Percentiles rank a stretch among this genome's conserved stretches.
These are phyloP conservation scores for Andrena cerasifolii DNA, from an alignment of 1,140 invertebrate genomes.

Conservation along the genomic window DNA sequence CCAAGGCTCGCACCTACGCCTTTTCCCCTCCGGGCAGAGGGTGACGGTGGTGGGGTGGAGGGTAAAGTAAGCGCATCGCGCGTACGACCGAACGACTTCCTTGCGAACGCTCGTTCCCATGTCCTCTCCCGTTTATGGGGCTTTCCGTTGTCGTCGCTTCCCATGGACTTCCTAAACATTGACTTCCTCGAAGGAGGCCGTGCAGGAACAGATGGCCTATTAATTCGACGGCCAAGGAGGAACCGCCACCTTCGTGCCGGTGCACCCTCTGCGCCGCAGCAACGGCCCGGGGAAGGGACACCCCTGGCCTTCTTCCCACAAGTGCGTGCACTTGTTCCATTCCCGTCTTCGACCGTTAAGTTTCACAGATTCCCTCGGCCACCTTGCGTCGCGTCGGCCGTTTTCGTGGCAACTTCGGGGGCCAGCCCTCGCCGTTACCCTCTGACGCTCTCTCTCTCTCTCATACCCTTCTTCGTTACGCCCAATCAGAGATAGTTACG, in stretches of 20 bases:
- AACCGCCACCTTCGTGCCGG: constrained; percentile 58
- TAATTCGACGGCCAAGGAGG: constrained; percentile 76
- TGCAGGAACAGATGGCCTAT: constrained; percentile 79
- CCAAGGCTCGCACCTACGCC: constrained; percentile 46
- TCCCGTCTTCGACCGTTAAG: constrained; percentile 60
- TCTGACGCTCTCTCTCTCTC: not conserved
- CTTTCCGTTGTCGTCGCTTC: constrained; percentile 82
- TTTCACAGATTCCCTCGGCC: constrained; percentile 57
- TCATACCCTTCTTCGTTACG: not conserved
- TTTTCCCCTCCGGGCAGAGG: constrained; percentile 37
- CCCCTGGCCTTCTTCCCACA: constrained; percentile 53
- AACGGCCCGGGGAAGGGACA: constrained; percentile 42
- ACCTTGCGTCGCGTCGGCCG: constrained; percentile 27
- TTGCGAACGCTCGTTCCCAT: constrained; percentile 79
- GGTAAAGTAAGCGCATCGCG: constrained; percentile 60
- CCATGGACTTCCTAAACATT: constrained; percentile 83
- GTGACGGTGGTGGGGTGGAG: no score
- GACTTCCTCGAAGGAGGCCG: constrained; percentile 79
- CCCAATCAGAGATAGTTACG: no score
- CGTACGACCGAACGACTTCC: constrained; percentile 66
- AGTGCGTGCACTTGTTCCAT: constrained; percentile 57
- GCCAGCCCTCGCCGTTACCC: not conserved
- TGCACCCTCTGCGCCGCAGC: constrained; percentile 35
- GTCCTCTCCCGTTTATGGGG: constrained; percentile 76
- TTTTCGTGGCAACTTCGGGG: not conserved